Evolutionary conservation across 2,888 invertebrate genomes (phyloP), one percentile per base, ranked within the genome.

Genomic region (Caenorhabditis afra): DNA sequence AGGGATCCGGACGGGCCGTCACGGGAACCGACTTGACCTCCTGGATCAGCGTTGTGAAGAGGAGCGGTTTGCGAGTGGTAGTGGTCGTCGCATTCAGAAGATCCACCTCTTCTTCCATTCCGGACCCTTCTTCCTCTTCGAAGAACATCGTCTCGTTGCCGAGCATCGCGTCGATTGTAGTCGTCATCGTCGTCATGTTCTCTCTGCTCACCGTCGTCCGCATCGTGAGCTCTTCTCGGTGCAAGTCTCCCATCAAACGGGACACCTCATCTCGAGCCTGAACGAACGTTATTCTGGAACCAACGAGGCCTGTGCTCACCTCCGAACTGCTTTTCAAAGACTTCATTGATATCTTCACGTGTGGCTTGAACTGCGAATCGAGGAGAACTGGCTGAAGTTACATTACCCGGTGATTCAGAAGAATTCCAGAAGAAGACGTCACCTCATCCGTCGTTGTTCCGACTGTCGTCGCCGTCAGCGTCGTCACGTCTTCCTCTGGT

Each of bases 111-210:
- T 47, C 49, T 20, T 29, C 29, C 29, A 29, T 29, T 7, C 75
- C 75, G 3, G 75, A 75, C 8, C 75, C 75, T 37, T 75, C 75
- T n/a, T 62, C 67, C 22, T 75, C 74, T 11, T 41, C 41, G 41
- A 66, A 65, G 20, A 66, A 59, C 66, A 66, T 66, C 23, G 67
- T 67, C 67, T 59, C 59, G 22, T 62, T 75, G 11, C 55, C 67
- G 45, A 61, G 20, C 20, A 65, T 11, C 59, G 49, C 35, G 39
- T 66, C 61, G 1, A 59, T 62, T 11, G 39, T 55, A 1, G 67
- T 53, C 10, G 65, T 41, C 10, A 29, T n/a, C 18, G 59, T 23
- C 23, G 67, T 74, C 74, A 66, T 74, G 29, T 45, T 47, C 14
- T 59, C 53, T 11, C 59, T 52, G 11, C 59, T 50, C 29, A 75